Evolutionary conservation across 2,888 invertebrate genomes (phyloP).

Genomic region (Dastarcus helophoroides): DNA sequence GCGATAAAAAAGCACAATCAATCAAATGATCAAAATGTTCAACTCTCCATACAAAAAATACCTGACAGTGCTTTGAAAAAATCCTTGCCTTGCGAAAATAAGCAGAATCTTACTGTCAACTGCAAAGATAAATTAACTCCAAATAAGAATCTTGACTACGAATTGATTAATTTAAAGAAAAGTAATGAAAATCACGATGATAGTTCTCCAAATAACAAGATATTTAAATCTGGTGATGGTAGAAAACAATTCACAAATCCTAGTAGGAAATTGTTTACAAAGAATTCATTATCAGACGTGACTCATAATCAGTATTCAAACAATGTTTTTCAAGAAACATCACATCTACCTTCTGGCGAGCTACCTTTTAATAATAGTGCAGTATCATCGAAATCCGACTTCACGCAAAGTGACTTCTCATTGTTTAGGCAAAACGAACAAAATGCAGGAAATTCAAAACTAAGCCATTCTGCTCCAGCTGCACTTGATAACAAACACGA

Average conservation of each 20-base stretch:
- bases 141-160: constrained; percentile 20
- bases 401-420: no score
- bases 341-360: constrained; percentile 20
- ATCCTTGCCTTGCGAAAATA: constrained; percentile 14
- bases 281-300: constrained; percentile 19
- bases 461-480: constrained; percentile 23
- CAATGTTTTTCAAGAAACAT: constrained; percentile 19
- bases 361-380: no score
- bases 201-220: no score
- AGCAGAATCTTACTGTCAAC: constrained; percentile 28
- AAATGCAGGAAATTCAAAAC: no score
- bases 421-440: no score
- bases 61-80: constrained; percentile 29
- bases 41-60: constrained; percentile 13
- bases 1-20: constrained; percentile 35
- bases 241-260: no score
- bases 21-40: constrained; percentile 32
- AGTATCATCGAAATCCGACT: no score
- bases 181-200: no score
- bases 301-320: constrained; percentile 30
- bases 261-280: constrained; percentile 13
- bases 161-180: no score
- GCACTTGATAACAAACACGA: constrained; percentile 17
- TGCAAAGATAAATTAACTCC: constrained; percentile 36
- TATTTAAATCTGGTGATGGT: no score